Evolutionary conservation across 2,113 vertebrate genomes (phyloP).

Genomic region (Tyrannus savana): DNA sequence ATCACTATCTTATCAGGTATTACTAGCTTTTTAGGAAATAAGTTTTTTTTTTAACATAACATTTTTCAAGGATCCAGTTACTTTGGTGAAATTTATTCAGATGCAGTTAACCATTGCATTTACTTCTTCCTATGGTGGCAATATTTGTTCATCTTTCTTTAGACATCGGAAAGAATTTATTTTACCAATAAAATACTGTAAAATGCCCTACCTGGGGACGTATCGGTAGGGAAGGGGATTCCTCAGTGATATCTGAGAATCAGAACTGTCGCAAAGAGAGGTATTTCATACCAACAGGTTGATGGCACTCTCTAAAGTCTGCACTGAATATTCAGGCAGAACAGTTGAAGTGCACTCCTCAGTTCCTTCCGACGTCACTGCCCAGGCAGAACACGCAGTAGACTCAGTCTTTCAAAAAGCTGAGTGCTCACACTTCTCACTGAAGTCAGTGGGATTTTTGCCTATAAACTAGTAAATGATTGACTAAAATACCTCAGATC

Average conservation of each 20-base stretch:
- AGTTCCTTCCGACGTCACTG: background rate
- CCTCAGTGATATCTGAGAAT: background rate
- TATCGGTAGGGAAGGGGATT: background rate
- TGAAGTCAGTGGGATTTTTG: background rate
- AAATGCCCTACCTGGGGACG: background rate
- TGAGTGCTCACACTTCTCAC: background rate
- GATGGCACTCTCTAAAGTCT: background rate
- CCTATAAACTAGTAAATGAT: background rate
- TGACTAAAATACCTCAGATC: background rate
- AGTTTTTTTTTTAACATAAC: background rate
- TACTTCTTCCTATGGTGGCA: background rate
- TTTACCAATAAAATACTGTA: background rate
- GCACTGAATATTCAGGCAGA: constrained; percentile 17
- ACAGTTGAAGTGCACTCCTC: constrained; percentile 18
- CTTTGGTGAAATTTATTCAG: background rate
- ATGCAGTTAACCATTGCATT: background rate
- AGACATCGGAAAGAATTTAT: background rate
- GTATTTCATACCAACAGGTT: background rate
- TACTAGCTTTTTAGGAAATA: background rate
- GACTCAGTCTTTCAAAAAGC: background rate
- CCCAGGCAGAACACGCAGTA: background rate
- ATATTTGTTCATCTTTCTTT: background rate
- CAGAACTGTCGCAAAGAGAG: background rate
- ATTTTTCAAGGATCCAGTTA: background rate
- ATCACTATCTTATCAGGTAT: background rate